These are phyloP conservation scores for Laothoe populi DNA, from an alignment of 2,888 invertebrate genomes.

Conservation along the genomic window DNA sequence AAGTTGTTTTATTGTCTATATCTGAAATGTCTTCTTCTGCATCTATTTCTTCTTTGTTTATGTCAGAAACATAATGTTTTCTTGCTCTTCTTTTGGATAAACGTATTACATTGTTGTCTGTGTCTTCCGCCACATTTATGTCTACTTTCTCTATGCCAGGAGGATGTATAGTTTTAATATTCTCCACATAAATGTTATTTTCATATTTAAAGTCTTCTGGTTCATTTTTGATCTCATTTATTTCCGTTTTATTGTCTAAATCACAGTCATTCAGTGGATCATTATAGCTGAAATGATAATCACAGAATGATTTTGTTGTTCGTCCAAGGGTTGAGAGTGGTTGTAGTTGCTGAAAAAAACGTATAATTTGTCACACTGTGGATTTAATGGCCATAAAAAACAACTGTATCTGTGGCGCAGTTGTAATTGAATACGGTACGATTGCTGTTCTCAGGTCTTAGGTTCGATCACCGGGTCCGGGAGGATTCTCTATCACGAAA, in stretches of 20 bases:
- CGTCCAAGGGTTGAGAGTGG: conserved; percentile 7
- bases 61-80: conserved; percentile 23
- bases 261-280: conserved; percentile 21
- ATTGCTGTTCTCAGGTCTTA: too few species aligned
- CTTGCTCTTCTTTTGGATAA: conserved; percentile 13
- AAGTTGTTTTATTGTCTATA: background rate
- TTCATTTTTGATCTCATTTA: conserved; percentile 21
- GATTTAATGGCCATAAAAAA: too few species aligned
- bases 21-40: background rate
- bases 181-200: conserved; percentile 16
- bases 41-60: conserved; percentile 22
- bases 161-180: background rate
- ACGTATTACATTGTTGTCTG: conserved; percentile 8
- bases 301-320: background rate
- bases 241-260: conserved; percentile 5
- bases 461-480: too few species aligned
- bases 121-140: background rate
- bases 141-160: background rate
- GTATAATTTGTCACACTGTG: too few species aligned
- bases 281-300: conserved; percentile 1
- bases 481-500: too few species aligned
- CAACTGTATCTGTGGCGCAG: background rate
- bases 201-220: conserved; percentile 26
- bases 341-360: background rate
- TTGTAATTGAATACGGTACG: background rate